A percentile compares a stretch with the other conserved stretches of the same genome.
phyloP scores from a whole-genome alignment of 2,888 invertebrate species.

The Furcula furcula region DNA sequence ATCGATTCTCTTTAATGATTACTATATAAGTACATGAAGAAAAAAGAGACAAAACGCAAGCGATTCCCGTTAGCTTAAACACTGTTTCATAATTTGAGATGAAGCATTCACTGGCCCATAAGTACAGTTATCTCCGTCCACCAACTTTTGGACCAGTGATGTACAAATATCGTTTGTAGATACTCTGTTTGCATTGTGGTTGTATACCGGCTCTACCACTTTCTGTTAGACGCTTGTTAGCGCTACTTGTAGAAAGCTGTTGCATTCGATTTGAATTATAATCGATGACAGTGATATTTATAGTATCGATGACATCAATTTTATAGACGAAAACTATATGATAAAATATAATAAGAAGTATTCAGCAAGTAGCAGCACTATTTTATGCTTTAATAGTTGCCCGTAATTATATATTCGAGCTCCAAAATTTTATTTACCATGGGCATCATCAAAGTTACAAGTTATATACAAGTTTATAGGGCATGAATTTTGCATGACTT shows the following conservation, averaged over 20 bases:
- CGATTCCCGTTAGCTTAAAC: slow-evolving; percentile 22
- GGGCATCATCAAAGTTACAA: too few species aligned
- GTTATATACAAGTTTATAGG: too few species aligned
- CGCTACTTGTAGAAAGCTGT: neutral
- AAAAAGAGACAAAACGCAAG: slow-evolving; percentile 14
- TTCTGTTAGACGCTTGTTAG: slow-evolving; percentile 8
- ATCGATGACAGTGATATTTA: too few species aligned
- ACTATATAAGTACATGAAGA: slow-evolving; percentile 10
- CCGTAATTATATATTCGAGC: too few species aligned
- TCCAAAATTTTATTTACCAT: too few species aligned
- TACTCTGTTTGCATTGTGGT: slow-evolving; percentile 16
- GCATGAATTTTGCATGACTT: too few species aligned
- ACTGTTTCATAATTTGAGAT: slow-evolving; percentile 20
- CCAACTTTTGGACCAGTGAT: slow-evolving; percentile 16
- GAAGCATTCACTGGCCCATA: slow-evolving; percentile 16
- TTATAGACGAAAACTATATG: too few species aligned
- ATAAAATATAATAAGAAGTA: too few species aligned
- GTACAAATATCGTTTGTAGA: slow-evolving; percentile 15
- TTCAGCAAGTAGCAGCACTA: too few species aligned
- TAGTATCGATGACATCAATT: too few species aligned
- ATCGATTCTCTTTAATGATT: slow-evolving; percentile 14
- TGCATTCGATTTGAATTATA: too few species aligned
- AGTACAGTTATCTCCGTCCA: slow-evolving; percentile 21
- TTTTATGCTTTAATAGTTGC: too few species aligned
- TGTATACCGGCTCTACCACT: slow-evolving; percentile 15